Conservation (phyloP, 1,140 invertebrate species). For the Heliconius melpomene region DNA sequence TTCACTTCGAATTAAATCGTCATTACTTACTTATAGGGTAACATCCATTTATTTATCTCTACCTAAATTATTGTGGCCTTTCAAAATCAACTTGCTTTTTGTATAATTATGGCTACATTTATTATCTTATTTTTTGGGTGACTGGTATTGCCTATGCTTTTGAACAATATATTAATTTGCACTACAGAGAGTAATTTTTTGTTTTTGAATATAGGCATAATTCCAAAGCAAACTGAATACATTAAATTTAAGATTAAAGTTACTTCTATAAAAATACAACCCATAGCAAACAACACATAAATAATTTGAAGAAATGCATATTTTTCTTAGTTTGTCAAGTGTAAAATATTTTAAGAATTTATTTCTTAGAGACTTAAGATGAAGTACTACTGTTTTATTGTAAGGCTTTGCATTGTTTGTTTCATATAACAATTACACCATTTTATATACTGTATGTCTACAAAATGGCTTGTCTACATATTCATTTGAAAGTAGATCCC, state of each 20-base stretch:
- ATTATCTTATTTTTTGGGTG: conserved; percentile 72
- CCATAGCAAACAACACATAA: conserved; percentile 11
- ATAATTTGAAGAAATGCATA: conserved; percentile 33
- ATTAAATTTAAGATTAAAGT: conserved; percentile 44
- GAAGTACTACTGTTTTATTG: conserved; percentile 71
- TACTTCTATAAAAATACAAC: conserved; percentile 40
- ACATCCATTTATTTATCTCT: conserved; percentile 61
- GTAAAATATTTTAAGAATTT: conserved; percentile 76
- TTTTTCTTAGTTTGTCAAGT: conserved; percentile 61
- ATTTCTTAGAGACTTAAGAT: conserved; percentile 76
- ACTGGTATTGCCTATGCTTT: conserved; percentile 51
- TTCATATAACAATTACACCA: conserved; percentile 44
- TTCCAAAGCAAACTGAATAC: conserved; percentile 38
- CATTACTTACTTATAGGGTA: conserved; percentile 59
- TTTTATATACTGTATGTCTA: conserved; percentile 40
- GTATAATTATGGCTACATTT: conserved; percentile 70
- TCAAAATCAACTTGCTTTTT: conserved; percentile 74
- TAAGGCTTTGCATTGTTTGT: conserved; percentile 60
- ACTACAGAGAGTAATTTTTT: neutral
- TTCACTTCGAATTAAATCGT: conserved; percentile 71
- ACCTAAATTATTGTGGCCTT: conserved; percentile 77
- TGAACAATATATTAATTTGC: conserved; percentile 38
- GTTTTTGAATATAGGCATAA: conserved; percentile 37
- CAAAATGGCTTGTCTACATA: conserved; percentile 52
- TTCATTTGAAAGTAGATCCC: conserved; percentile 54